Conservation (phyloP, 2,888 invertebrate species). For the Mythimna impura region DNA sequence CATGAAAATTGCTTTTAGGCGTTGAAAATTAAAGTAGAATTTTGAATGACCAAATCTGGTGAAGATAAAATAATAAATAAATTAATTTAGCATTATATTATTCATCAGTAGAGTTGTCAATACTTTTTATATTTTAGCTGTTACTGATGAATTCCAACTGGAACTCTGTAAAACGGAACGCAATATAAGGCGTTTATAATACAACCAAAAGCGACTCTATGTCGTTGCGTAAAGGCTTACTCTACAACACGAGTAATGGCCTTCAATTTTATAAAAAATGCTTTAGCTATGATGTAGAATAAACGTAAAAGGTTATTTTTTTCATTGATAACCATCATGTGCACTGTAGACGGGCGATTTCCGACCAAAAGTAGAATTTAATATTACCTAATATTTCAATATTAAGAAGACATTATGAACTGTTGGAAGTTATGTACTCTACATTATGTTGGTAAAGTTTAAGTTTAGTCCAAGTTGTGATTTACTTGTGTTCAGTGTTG, state of each 20-base stretch:
- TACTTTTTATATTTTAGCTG: constrained; percentile 23
- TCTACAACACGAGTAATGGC: constrained; percentile 67
- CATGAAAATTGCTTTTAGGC: not conserved
- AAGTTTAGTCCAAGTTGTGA: constrained; percentile 64
- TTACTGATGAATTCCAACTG: constrained; percentile 20
- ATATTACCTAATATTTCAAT: constrained; percentile 1
- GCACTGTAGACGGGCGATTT: constrained; percentile 64
- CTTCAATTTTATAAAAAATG: constrained; percentile 78
- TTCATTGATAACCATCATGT: constrained; percentile 68
- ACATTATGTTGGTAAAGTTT: constrained; percentile 60
- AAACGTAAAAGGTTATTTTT: constrained; percentile 81
- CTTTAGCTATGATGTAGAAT: constrained; percentile 75
- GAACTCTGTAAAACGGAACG: constrained; percentile 60
- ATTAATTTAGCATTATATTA: not conserved
- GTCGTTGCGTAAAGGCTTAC: constrained; percentile 56
- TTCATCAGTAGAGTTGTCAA: constrained; percentile 9
- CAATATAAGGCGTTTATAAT: constrained; percentile 3
- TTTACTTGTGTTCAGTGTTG: constrained; percentile 60
- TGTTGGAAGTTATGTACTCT: constrained; percentile 36
- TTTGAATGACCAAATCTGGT: not conserved
- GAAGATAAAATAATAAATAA: not conserved
- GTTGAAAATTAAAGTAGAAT: not conserved
- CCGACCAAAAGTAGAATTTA: constrained; percentile 52
- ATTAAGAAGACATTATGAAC: constrained; percentile 20
- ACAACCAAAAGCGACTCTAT: constrained; percentile 73